Conservation (phyloP, 2,888 invertebrate genomes). For the Brachyopa scutellaris region DNA sequence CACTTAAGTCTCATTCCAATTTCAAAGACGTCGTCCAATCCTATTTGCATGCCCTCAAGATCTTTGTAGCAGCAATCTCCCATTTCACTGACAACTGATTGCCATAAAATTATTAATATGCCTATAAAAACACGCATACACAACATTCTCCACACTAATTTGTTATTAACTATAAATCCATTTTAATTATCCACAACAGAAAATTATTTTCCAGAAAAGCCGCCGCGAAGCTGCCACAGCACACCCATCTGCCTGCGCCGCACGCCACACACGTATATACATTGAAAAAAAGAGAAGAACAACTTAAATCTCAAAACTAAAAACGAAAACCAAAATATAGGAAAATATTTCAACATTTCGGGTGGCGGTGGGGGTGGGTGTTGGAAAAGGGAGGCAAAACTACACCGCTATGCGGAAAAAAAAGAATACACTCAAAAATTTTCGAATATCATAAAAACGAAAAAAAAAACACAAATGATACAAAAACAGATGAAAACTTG, state of each 20-base stretch:
- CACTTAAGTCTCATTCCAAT: not conserved
- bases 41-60: no score
- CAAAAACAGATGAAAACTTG: conserved; percentile 31
- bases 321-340: conserved; percentile 39
- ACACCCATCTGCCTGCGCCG: not conserved
- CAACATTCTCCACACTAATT: conserved; percentile 16
- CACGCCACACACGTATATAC: not conserved
- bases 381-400: no score
- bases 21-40: no score
- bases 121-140: conserved; percentile 34
- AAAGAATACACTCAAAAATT: conserved; percentile 67
- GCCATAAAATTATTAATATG: conserved; percentile 49
- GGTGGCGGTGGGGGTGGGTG: no score
- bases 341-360: conserved; percentile 48
- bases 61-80: not conserved
- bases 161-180: conserved; percentile 59
- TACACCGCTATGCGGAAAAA: not conserved
- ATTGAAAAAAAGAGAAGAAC: conserved; percentile 16
- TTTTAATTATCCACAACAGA: conserved; percentile 56
- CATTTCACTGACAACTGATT: conserved; percentile 52
- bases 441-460: conserved; percentile 37
- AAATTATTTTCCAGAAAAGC: conserved; percentile 15
- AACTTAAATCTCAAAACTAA: conserved; percentile 31
- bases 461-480: conserved; percentile 16
- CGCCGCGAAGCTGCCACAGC: no score